A percentile compares a stretch with the other conserved stretches of the same genome.
phyloP scores from a whole-genome alignment of 2,113 vertebrate genomes.

The Gopherus flavomarginatus region DNA sequence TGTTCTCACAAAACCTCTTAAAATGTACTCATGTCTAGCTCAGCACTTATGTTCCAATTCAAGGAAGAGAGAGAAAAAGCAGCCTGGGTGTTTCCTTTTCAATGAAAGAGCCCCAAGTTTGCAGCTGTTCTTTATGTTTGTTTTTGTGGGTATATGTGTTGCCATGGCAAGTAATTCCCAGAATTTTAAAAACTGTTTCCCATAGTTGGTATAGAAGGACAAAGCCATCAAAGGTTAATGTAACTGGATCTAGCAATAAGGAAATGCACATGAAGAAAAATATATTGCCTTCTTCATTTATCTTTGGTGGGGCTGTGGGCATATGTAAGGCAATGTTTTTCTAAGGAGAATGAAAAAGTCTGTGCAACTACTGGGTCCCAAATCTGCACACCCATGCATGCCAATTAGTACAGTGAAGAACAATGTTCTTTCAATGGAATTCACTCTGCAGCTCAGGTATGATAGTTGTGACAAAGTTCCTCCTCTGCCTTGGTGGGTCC shows the following conservation, averaged over 20 bases:
- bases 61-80: not conserved
- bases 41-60: not conserved
- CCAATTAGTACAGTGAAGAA: not conserved
- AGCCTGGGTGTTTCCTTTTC: not conserved
- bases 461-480: not conserved
- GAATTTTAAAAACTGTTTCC: not conserved
- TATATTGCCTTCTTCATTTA: not conserved
- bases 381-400: not conserved
- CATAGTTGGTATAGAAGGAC: not conserved
- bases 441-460: not conserved
- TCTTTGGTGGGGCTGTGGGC: not conserved
- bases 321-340: not conserved
- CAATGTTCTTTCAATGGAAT: not conserved
- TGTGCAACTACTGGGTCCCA: fast-evolving
- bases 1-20: not conserved
- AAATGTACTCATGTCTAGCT: not conserved
- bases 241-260: not conserved
- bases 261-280: not conserved
- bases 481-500: too few relatives aligned
- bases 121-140: not conserved
- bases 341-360: not conserved
- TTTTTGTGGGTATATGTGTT: not conserved
- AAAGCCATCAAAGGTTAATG: not conserved
- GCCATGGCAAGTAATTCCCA: not conserved
- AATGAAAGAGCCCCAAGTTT: not conserved